Conservation (phyloP, 2,113 vertebrate species). For the Elephantulus edwardii region DNA sequence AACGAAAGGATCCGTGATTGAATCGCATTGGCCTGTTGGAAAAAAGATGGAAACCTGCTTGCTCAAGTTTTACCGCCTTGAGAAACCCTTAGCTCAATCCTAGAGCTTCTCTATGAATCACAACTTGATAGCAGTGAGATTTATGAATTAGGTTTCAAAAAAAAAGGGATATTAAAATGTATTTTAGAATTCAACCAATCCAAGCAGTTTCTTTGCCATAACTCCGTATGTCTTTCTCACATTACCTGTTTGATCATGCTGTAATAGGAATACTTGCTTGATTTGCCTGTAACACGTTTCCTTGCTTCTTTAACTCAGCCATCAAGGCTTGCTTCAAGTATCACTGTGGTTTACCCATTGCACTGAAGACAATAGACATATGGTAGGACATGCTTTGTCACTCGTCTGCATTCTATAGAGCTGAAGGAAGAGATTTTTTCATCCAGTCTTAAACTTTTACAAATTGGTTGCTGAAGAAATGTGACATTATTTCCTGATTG, state of each 20-base stretch:
- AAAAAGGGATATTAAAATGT: background rate
- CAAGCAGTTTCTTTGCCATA: background rate
- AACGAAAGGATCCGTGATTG: too few relatives aligned
- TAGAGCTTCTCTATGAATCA: background rate
- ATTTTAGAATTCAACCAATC: background rate
- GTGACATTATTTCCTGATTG: background rate
- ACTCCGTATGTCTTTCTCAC: background rate
- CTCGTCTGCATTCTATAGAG: background rate
- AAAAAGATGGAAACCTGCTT: background rate
- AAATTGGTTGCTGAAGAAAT: background rate
- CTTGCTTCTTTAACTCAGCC: background rate
- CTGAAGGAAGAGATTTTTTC: background rate
- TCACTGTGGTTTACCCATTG: background rate
- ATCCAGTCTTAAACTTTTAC: background rate
- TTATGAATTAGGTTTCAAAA: background rate
- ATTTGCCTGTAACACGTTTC: background rate
- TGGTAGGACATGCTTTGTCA: background rate
- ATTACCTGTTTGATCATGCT: background rate
- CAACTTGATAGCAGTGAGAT: background rate
- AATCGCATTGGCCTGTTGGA: too few relatives aligned
- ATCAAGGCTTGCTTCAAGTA: background rate
- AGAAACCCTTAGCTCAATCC: background rate
- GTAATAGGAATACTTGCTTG: too few relatives aligned
- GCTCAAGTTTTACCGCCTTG: background rate
- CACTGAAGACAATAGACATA: background rate